These are phyloP conservation scores for Dipodomys ordii DNA, from an alignment of 2,113 vertebrate species.

Conservation along the genomic window DNA sequence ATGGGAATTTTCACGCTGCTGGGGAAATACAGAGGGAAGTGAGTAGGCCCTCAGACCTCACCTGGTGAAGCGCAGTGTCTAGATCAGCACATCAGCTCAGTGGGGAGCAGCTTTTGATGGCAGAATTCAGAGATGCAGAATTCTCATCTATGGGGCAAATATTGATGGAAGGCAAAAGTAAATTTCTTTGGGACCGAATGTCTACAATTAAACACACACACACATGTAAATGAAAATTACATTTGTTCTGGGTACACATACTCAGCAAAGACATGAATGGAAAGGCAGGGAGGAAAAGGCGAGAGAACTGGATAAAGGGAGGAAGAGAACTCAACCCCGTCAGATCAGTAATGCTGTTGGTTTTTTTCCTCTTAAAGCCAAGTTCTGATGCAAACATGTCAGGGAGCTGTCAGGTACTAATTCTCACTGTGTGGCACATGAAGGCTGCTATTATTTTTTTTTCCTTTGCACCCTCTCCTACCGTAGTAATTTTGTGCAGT, in stretches of 20 bases:
- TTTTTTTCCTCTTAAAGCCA: not conserved
- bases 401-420: too few species aligned
- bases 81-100: not conserved
- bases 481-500: fast-evolving
- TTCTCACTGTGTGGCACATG: not conserved
- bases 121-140: not conserved
- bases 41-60: not conserved
- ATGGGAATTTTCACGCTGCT: fast-evolving
- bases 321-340: too few species aligned
- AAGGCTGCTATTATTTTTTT: not conserved
- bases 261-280: fast-evolving
- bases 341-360: not conserved
- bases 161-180: not conserved
- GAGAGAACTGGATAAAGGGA: not conserved
- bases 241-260: fast-evolving
- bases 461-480: fast-evolving
- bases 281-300: not conserved
- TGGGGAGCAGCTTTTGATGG: fast-evolving
- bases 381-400: too few species aligned
- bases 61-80: fast-evolving
- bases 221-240: too few species aligned
- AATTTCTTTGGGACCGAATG: too few species aligned
- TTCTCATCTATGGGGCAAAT: not conserved
- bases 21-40: fast-evolving
- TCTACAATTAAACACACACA: not conserved